Evolutionary conservation across 37 sponge, comb jelly and placozoan genomes (phyloP), one percentile per base, ranked within the genome.

Genomic region (Beroe forskalii): DNA sequence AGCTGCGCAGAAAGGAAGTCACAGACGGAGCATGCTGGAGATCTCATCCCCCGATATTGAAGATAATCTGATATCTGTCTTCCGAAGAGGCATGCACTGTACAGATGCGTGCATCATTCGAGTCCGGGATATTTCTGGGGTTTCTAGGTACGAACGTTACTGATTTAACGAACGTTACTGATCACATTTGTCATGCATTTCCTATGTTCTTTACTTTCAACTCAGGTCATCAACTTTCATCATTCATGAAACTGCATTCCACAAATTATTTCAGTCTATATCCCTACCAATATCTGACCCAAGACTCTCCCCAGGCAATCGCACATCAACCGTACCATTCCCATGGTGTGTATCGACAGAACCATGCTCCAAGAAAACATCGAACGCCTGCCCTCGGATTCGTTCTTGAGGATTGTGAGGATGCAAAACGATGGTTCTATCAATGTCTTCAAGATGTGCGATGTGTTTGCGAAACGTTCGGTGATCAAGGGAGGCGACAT

Each of bases 401-500:
- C 55, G 2, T 80, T 38, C 86, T 48, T 80, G 22, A 43, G 86
- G 8, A 80, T 80, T 6, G 19, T 44, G 1, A 80, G 86, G 40
- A 80, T 80, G 86, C 40, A 80, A 48, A 80, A 80, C 28, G 86
- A 41, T n/a, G 86, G 30, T 4, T 44, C 55, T 38, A 43, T 80
- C 27, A 27, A 80, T 38, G 55, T 80, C 2, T 80, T 80, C 55
- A 32, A 80, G 27, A 38, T n/a, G 17, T 33, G 86, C 55, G 55
- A 80, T 42, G 86, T 80, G 1, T 80, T 43, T 44, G 86, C 86
- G 4, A 80, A 80, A 27, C 24, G 86, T 23, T 44, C 55, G 2
- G 86, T 80, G 6, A 80, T 80, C 48, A 80, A 80, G 48, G 86
- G 86, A 40, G 86, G 86, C 24, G 86, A 80, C 35, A 80, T 80